Evolutionary conservation across 2,888 invertebrate genomes (phyloP), one percentile per base, ranked within the genome.

Genomic region (Tinea semifulvella): DNA sequence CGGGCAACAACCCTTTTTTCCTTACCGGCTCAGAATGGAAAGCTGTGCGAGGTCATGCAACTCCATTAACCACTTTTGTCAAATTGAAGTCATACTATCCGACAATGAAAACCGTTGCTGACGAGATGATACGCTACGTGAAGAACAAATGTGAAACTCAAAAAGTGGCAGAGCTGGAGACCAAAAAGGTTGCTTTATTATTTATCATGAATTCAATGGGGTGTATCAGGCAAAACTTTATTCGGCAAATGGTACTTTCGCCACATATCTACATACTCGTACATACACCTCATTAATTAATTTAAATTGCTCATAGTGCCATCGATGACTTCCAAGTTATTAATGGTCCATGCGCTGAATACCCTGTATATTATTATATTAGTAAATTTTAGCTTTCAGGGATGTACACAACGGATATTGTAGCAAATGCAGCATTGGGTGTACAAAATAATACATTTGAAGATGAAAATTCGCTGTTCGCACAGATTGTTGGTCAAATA

Each of bases 11-110:
- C 51, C 60, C 62, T 1, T 63, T 65, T 47, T 22, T 54, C 13
- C 47, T 54, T n/a, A 48, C 44, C 14, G 57, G 55, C 8, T 55
- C 56, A 10, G 53, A 51, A 16, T 63, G 59, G 63, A 63, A 58
- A 50, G 44, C 47, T 47, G 18, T 50, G 45, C 43, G 61, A 48
- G 48, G 49, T 53, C 44, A 51, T 35, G 42, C 43, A 3, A 48
- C 52, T 0, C 58, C 57, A 1, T 56, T 52, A 1, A 44, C 60
- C 35, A 54, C 57, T 10, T 35, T 42, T 10, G 46, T 43, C 14
- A 49, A 49, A 18, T 45, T 54, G 31, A 54, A 51, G 20, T 46
- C 46, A 14, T 47, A 52, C 10, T 47, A 44, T 20, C 51, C 49
- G 7, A 27, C 16, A 16, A 44, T 51, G 6, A 2, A 46, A 38